These are phyloP conservation scores for Epizoanthus scotinus DNA, from an alignment of 92 coral and sea anemone species.

Conservation along the genomic window DNA sequence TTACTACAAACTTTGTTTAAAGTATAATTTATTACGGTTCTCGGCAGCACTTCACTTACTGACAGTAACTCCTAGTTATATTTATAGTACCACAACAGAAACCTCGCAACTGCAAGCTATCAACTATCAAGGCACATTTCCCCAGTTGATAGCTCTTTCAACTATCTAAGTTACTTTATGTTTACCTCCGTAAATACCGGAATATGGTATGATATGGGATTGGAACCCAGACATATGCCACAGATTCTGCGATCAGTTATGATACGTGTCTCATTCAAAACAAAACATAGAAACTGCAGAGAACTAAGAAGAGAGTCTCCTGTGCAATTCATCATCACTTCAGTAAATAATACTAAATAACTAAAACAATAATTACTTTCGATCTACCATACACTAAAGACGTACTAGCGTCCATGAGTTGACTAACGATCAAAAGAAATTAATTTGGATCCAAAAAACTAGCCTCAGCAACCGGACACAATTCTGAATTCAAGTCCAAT, in stretches of 20 bases:
- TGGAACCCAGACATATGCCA: slow-evolving; percentile 4
- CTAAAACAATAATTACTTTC: not conserved
- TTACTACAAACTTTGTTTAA: too few species aligned
- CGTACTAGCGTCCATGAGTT: not conserved
- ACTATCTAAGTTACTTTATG: not conserved
- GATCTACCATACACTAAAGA: slow-evolving; percentile 6
- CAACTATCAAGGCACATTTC: not conserved
- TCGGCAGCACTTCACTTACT: too few species aligned
- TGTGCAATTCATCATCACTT: too few species aligned
- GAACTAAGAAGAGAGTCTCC: too few species aligned
- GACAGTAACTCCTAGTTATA: too few species aligned
- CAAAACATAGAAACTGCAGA: too few species aligned
- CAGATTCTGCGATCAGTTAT: too few species aligned
- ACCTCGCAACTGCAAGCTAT: not conserved
- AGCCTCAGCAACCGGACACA: not conserved
- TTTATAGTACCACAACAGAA: not conserved
- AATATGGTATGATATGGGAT: not conserved
- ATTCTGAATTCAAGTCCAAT: not conserved
- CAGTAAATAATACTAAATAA: not conserved
- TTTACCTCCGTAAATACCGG: too few species aligned
- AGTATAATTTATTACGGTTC: too few species aligned
- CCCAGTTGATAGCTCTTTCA: not conserved
- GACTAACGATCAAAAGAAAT: not conserved
- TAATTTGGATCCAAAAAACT: not conserved
- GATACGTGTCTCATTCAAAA: too few species aligned